A percentile compares a stretch with the other conserved stretches of the same genome.
phyloP scores from a whole-genome alignment of 2,113 vertebrate species.

The Pseudorasbora parva region DNA sequence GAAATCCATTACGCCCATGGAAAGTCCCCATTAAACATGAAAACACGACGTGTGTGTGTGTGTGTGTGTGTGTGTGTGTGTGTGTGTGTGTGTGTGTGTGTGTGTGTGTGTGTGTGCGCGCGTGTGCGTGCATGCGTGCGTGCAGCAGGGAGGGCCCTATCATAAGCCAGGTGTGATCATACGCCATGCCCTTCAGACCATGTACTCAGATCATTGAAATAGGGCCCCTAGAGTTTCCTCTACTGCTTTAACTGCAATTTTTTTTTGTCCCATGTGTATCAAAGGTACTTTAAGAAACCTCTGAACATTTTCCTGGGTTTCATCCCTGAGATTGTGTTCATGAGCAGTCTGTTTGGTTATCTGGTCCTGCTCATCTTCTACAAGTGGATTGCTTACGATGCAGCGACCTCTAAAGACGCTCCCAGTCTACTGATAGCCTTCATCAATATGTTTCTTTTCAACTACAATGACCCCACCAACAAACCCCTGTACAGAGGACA shows the following conservation, averaged over 20 bases:
- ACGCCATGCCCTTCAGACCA: too few species aligned
- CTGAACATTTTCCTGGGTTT: slow-evolving; percentile 96
- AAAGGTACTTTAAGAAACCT: slow-evolving; percentile 96
- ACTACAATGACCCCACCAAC: slow-evolving; percentile 82
- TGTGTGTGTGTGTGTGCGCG: too few species aligned
- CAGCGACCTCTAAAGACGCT: slow-evolving; percentile 83
- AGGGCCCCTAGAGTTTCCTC: too few species aligned
- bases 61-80: too few species aligned
- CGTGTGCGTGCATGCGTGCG: not conserved
- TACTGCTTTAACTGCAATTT: not conserved
- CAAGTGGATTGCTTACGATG: slow-evolving; percentile 94
- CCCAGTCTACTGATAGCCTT: slow-evolving; percentile 97
- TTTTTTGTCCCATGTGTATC: slow-evolving; percentile 21
- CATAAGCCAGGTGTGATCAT: too few species aligned
- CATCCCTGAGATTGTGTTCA: slow-evolving; percentile 97
- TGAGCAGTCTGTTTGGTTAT: slow-evolving; percentile 92
- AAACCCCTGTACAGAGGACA: slow-evolving; percentile 91
- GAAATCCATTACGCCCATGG: too few species aligned
- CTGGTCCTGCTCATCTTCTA: slow-evolving; percentile 93
- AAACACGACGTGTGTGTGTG: too few species aligned
- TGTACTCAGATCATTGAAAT: too few species aligned
- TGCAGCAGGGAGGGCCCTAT: too few species aligned
- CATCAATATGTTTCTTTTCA: slow-evolving; percentile 99
- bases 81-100: too few species aligned
- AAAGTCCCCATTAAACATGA: too few species aligned